phyloP scores from a whole-genome alignment of 2,888 invertebrate genomes.

The Lepeophtheirus nordmannii region DNA sequence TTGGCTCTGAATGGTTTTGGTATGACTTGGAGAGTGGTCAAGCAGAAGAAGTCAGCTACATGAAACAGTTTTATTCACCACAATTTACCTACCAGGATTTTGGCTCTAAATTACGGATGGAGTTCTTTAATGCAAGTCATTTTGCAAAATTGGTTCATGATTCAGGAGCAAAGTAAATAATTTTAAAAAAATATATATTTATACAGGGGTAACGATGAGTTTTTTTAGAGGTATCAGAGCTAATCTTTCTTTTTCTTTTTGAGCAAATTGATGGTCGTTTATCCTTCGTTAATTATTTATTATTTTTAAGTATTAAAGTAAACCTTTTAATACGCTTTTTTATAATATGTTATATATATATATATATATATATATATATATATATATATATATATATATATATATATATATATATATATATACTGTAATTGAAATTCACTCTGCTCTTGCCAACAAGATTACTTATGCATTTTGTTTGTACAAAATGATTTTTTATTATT shows the following conservation, averaged over 20 bases:
- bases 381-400: no score
- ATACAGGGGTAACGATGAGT: background rate
- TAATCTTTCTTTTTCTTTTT: no score
- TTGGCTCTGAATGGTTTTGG: conserved; percentile 86
- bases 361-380: no score
- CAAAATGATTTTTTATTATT: no score
- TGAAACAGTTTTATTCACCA: conserved; percentile 17
- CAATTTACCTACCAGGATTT: conserved; percentile 21
- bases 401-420: no score
- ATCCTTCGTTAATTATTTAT: no score
- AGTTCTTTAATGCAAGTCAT: conserved; percentile 19
- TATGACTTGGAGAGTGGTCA: conserved; percentile 46
- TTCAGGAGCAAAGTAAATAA: conserved; percentile 20
- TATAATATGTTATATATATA: background rate
- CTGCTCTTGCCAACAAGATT: no score
- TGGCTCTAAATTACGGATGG: conserved; percentile 11
- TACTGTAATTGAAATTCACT: no score
- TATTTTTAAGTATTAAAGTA: background rate
- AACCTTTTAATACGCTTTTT: background rate
- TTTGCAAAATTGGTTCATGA: conserved; percentile 13
- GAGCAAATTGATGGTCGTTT: no score
- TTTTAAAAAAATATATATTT: no score
- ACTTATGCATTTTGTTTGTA: no score
- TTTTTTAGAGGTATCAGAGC: background rate
- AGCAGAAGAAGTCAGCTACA: background rate